Evolutionary conservation across 2,113 vertebrate species (phyloP), one percentile per base, ranked within the genome.

Genomic region (Hemicordylus capensis): DNA sequence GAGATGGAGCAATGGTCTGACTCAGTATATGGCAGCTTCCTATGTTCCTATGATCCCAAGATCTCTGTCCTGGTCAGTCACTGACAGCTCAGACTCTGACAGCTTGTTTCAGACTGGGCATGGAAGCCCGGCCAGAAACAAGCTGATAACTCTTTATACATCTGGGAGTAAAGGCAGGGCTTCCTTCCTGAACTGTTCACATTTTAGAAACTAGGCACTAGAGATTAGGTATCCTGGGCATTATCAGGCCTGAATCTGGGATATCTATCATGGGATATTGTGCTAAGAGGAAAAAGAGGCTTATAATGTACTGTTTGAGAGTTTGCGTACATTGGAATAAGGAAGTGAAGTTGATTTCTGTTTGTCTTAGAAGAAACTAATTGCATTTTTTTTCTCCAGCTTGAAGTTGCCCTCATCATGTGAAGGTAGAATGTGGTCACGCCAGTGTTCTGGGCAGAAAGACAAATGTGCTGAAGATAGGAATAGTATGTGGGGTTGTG

Each of bases 311-410:
- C n/a, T n/a, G 42, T n/a, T 56, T 59, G 46, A 76, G n/a, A 22
- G 17, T 24, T 31, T 28, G 6, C 64, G 69, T 84, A 42, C 48
- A 72, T 4, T 58, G 61, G 46, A 28, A 85, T 72, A 77, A 88
- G 87, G 56, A 87, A 67, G 72, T 85, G 59, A 76, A 82, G 59
- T n/a, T 42, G 80, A 66, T 51, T 51, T 31, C 12, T 63, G 28
- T 81, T 81, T 46, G 42, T 83, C 63, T 48, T 80, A 44, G 34
- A 61, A 54, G 46, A 56, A 20, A 76, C 39, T 70, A 20, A 37
- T 34, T 46, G 5, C 24, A 7, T 44, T n/a, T 20, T 37, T 31
- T 17, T 54, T 24, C 22, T 42, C 72, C 22, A 69, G 12, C 59
- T 80, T 59, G 82, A 19, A 78, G 37, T 17, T 56, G 46, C 44